Percentiles rank a stretch among this genome's conserved stretches.
These are phyloP conservation scores for Lethrus apterus DNA, from an alignment of 1,140 invertebrate genomes.

Conservation along the genomic window DNA sequence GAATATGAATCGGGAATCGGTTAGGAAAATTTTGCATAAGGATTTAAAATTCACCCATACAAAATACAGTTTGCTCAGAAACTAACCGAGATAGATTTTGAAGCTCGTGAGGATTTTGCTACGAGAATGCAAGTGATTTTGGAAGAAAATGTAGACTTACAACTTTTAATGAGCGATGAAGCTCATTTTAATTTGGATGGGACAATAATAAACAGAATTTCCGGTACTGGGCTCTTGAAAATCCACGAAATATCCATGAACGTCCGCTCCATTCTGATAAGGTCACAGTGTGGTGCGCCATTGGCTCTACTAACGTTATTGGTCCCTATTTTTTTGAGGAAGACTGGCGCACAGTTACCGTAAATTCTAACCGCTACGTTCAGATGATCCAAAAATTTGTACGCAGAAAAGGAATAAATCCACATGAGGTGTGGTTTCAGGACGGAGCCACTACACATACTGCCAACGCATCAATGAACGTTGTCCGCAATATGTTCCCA, in stretches of 20 bases:
- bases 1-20: background rate
- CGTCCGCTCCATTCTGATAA: background rate
- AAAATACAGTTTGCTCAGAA: slow-evolving; percentile 6
- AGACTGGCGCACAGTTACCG: background rate
- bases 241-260: slow-evolving; percentile 10
- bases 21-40: background rate
- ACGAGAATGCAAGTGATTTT: slow-evolving; percentile 6
- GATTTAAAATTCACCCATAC: slow-evolving; percentile 12
- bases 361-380: slow-evolving; percentile 15
- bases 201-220: slow-evolving; percentile 5
- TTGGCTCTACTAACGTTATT: slow-evolving; percentile 2
- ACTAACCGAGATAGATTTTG: slow-evolving; percentile 11
- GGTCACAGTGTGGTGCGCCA: slow-evolving; percentile 14
- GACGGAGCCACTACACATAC: slow-evolving; percentile 31
- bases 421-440: slow-evolving; percentile 4
- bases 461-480: slow-evolving; percentile 24
- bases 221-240: slow-evolving; percentile 10
- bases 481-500: slow-evolving; percentile 24
- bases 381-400: slow-evolving; percentile 12
- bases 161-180: slow-evolving; percentile 9
- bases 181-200: slow-evolving; percentile 10
- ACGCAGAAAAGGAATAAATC: background rate
- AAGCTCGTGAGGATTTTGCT: slow-evolving; percentile 7
- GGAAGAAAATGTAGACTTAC: background rate
- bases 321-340: slow-evolving; percentile 11